Evolutionary conservation across 1,140 invertebrate genomes (phyloP).

Genomic region (Leptinotarsa texana): DNA sequence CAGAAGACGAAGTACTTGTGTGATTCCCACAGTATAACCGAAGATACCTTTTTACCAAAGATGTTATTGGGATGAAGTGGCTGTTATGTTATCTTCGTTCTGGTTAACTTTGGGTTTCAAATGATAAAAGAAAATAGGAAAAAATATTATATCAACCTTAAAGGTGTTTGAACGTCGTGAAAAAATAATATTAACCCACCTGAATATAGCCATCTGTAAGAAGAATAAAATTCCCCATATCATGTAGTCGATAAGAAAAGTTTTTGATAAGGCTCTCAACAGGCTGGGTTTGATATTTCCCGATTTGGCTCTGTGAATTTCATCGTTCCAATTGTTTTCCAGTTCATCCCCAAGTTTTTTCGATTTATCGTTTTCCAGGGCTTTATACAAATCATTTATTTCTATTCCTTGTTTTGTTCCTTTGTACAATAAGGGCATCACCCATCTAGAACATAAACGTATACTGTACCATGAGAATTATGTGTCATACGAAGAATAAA

Average conservation of each 20-base stretch:
- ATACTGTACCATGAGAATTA: too few relatives aligned
- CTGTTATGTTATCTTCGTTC: too few relatives aligned
- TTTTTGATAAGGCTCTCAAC: constrained; percentile 54
- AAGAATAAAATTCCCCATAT: constrained; percentile 47
- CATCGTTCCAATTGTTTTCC: constrained; percentile 57
- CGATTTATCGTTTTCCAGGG: constrained; percentile 36
- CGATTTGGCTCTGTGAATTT: constrained; percentile 45
- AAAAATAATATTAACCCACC: background rate
- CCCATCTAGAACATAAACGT: constrained; percentile 41
- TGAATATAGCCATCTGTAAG: background rate
- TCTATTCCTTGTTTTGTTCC: constrained; percentile 37
- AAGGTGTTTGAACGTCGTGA: background rate
- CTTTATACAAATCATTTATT: constrained; percentile 42
- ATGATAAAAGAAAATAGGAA: too few relatives aligned
- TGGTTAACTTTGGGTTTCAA: too few relatives aligned
- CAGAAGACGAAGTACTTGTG: too few relatives aligned
- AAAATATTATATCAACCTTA: too few relatives aligned
- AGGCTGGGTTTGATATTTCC: constrained; percentile 43
- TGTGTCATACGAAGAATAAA: background rate
- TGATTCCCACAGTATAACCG: too few relatives aligned
- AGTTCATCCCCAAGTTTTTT: constrained; percentile 56
- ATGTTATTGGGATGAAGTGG: too few relatives aligned
- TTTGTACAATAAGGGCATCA: constrained; percentile 39
- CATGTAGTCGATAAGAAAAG: constrained; percentile 54
- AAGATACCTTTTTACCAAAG: too few relatives aligned